phyloP scores from a whole-genome alignment of 2,797 vertebrate genomes.

The Eulemur mongoz region DNA sequence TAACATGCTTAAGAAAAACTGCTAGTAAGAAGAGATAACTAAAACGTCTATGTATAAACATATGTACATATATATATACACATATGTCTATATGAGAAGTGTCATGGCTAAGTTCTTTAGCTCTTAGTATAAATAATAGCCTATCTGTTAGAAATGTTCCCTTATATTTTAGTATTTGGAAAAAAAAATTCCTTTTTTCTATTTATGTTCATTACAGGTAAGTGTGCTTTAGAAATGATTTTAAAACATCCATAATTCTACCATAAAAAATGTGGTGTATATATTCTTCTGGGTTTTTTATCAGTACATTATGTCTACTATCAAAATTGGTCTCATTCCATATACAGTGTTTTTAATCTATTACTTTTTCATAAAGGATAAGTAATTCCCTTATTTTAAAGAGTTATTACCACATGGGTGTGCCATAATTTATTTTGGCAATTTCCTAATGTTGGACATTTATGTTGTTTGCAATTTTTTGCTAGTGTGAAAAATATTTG shows the following conservation, averaged over 20 bases:
- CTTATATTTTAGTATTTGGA: not conserved
- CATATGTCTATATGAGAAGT: not conserved
- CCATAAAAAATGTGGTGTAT: not conserved
- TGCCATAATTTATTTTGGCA: not conserved
- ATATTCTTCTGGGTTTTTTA: not conserved
- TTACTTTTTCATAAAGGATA: not conserved
- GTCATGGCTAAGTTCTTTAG: not conserved
- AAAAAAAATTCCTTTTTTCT: not conserved
- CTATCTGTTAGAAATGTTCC: not conserved
- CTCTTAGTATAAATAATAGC: not conserved
- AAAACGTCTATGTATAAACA: not conserved
- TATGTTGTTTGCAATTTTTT: not conserved
- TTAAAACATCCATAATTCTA: not conserved
- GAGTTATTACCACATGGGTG: not conserved
- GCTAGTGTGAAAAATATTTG: not conserved
- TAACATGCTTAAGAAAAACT: not conserved
- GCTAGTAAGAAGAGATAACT: not conserved
- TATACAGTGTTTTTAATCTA: not conserved
- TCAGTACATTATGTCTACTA: not conserved
- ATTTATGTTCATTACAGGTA: not conserved
- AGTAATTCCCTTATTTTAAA: not conserved
- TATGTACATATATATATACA: not conserved
- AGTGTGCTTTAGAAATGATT: not conserved
- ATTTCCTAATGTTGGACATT: not conserved
- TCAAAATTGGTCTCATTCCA: not conserved